phyloP scores from a whole-genome alignment of 2,888 invertebrate genomes.

The Copidosoma aretas region DNA sequence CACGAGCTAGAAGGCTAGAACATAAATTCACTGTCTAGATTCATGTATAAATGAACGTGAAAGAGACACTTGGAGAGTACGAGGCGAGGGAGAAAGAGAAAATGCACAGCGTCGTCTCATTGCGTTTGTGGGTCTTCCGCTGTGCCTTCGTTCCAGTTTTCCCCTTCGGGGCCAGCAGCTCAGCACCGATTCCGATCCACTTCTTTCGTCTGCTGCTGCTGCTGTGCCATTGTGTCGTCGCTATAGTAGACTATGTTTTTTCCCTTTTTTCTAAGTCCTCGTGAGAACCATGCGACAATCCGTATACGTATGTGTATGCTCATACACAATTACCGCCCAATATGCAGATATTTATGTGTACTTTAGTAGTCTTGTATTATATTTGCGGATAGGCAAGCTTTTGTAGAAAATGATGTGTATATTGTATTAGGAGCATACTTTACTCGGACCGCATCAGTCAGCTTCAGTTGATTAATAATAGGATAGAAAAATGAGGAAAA shows the following conservation, averaged over 20 bases:
- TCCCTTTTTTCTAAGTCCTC: background rate
- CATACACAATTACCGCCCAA: background rate
- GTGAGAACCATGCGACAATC: constrained; percentile 23
- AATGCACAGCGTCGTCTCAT: constrained; percentile 18
- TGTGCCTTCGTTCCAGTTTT: constrained; percentile 26
- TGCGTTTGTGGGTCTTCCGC: constrained; percentile 31
- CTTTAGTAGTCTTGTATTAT: background rate
- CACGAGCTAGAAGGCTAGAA: constrained; percentile 3
- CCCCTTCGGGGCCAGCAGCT: background rate
- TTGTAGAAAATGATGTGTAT: no score
- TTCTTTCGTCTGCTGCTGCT: constrained; percentile 4
- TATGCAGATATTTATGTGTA: background rate
- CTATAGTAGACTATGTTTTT: background rate
- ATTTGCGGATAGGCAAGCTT: no score
- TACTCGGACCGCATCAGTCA: background rate
- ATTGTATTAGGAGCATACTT: background rate
- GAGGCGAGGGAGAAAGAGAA: background rate
- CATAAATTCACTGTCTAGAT: background rate
- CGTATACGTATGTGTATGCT: constrained; percentile 17
- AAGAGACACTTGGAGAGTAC: background rate
- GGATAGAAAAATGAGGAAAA: background rate
- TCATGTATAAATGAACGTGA: background rate
- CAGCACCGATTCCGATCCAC: constrained; percentile 29
- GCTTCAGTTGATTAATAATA: background rate
- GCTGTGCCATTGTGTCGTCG: constrained; percentile 12